Base-by-base conservation (phyloP, 2,113 vertebrate genomes). In the Sorex araneus region DNA sequence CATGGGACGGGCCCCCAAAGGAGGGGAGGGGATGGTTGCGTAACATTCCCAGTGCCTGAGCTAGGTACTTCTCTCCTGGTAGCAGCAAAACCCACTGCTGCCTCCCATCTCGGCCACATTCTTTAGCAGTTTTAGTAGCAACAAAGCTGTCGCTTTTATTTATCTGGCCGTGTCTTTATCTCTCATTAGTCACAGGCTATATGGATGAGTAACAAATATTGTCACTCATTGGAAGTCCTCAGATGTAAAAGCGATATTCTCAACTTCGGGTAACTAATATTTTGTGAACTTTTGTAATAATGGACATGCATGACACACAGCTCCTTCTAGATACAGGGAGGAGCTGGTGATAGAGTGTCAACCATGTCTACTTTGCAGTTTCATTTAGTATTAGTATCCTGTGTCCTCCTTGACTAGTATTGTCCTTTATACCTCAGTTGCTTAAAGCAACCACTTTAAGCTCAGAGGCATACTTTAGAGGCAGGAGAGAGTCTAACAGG, bases 201-300 rank as follows among this genome's bases (percentile, higher is more conserved):
- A 47, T 94, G 21, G 7, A 43, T 90, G 45, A 91, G 23, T 73
- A 92, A 67, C 36, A 82, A 75, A 3, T 45, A 15, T 87, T 47
- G 45, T 47, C 43, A 79, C 75, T 75, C 16, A n/a, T 8, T 74
- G 27, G 27, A 86, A 78, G 25, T 9, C 54, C 40, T 90, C 30
- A 40, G 47, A 77, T 74, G n/a, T 27, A 18, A 87, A 81, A 95
- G 80, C 2, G 67, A 27, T 66, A 67, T 47, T 47, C 45, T n/a
- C n/a, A n/a, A n/a, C n/a, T n/a, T n/a, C n/a, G 45, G 6, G 11
- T 47, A 47, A 47, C 11, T 47, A 47, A 47, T 47, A 47, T 47
- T 47, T 47, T 47, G 45, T 11, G 11, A 32, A 19, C 67, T 74
- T 36, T 70, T 30, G 36, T 30, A 69, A 71, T 69, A 36, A n/a